A percentile compares a stretch with the other conserved stretches of the same genome.
These are phyloP conservation scores for Aleadryas rufinucha DNA, from an alignment of 2,113 vertebrate species.

Conservation along the genomic window DNA sequence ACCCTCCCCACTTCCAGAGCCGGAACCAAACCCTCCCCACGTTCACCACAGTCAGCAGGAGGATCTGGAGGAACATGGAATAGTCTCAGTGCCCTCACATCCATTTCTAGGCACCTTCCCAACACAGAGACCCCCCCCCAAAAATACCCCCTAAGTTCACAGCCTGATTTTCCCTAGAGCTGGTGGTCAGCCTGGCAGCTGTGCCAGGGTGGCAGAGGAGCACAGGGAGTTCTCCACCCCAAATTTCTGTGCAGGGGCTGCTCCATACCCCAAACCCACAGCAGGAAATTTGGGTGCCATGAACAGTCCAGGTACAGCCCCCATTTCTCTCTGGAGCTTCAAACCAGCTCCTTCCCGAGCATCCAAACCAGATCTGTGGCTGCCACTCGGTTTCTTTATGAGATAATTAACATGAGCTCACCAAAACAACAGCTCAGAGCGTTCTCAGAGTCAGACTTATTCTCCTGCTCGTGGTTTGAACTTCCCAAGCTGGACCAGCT, in stretches of 20 bases:
- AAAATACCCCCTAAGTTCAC: fast-evolving
- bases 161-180: fast-evolving
- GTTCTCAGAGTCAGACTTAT: no score
- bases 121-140: not conserved
- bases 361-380: not conserved
- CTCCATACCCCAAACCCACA: fast-evolving
- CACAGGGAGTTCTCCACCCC: not conserved
- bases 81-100: fast-evolving
- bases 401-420: not conserved
- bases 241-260: fast-evolving
- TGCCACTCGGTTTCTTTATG: fast-evolving
- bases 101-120: not conserved
- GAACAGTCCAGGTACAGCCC: fast-evolving
- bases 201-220: not conserved
- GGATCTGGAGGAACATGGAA: fast-evolving
- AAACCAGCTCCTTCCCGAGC: fast-evolving
- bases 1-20: no score
- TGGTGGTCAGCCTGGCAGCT: not conserved
- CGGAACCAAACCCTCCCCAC: no score
- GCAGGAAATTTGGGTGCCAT: fast-evolving
- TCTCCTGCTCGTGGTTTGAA: no score
- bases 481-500: no score
- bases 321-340: fast-evolving
- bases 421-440: fast-evolving
- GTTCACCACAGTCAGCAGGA: fast-evolving